These are phyloP conservation scores for Xylota sylvarum DNA, from an alignment of 2,888 invertebrate genomes.

Conservation along the genomic window DNA sequence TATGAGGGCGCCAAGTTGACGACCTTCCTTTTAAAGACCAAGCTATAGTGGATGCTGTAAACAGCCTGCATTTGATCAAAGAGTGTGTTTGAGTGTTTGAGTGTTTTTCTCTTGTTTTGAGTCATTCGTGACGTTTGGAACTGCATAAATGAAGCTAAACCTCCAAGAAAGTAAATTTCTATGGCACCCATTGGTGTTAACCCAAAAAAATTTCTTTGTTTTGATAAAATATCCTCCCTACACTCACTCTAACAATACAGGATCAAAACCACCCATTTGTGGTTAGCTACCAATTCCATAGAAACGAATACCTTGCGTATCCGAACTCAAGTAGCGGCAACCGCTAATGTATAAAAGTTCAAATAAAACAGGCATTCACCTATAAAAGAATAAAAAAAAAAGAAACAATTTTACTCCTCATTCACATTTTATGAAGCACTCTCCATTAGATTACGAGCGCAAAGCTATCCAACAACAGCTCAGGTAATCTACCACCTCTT, in stretches of 20 bases:
- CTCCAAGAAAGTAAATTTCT: no score
- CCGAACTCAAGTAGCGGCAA: not conserved
- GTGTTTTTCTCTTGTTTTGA: no score
- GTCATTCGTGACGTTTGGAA: no score
- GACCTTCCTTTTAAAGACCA: no score
- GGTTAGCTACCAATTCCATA: not conserved
- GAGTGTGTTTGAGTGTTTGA: no score
- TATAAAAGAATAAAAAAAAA: constrained; percentile 32
- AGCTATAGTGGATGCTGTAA: no score
- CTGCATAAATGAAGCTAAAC: no score
- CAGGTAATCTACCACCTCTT: constrained; percentile 51
- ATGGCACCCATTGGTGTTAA: no score
- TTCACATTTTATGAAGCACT: constrained; percentile 60
- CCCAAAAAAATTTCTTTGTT: no score
- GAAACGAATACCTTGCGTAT: not conserved
- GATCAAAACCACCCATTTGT: not conserved
- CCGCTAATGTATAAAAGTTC: constrained; percentile 7
- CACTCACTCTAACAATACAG: not conserved
- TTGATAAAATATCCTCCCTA: not conserved
- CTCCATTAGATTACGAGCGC: constrained; percentile 54
- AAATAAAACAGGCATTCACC: constrained; percentile 47
- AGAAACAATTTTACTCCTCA: constrained; percentile 1
- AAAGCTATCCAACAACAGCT: constrained; percentile 23
- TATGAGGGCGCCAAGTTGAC: no score
- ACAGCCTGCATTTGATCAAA: no score